These are phyloP conservation scores for Orius laevigatus DNA, from an alignment of 1,140 invertebrate species.

Conservation along the genomic window DNA sequence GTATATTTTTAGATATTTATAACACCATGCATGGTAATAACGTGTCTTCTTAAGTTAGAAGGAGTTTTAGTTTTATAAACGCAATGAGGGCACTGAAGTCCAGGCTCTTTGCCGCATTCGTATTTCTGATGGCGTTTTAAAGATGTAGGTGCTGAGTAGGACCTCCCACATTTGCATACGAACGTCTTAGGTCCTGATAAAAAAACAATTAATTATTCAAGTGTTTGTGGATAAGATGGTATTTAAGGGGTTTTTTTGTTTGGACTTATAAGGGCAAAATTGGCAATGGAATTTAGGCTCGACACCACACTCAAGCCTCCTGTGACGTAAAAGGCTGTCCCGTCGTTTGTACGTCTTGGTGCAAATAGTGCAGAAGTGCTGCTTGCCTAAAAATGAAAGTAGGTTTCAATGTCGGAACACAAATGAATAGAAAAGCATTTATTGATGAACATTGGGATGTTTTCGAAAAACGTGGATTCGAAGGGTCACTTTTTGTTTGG, in stretches of 20 bases:
- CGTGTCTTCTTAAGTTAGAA: no score
- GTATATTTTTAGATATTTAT: constrained; percentile 24
- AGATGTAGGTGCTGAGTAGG: constrained; percentile 4
- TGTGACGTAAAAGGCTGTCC: constrained; percentile 19
- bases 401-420: neutral
- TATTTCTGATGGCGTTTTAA: constrained; percentile 30
- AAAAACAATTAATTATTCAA: no score
- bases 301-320: constrained; percentile 17
- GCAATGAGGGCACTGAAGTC: constrained; percentile 23
- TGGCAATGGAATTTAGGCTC: constrained; percentile 32
- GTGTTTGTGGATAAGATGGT: constrained; percentile 19
- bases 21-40: neutral
- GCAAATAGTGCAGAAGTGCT: constrained; percentile 9
- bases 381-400: neutral
- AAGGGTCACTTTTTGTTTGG: constrained; percentile 24
- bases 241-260: constrained; percentile 28
- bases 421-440: neutral
- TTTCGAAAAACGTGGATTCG: constrained; percentile 25
- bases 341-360: constrained; percentile 19
- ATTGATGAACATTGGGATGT: neutral
- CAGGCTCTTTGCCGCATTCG: constrained; percentile 36
- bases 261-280: constrained; percentile 34
- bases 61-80: constrained; percentile 21
- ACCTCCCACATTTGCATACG: neutral
- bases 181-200: no score